Base-by-base conservation (phyloP, 2,113 vertebrate genomes). In the Ptilorrhoa leucosticta region DNA sequence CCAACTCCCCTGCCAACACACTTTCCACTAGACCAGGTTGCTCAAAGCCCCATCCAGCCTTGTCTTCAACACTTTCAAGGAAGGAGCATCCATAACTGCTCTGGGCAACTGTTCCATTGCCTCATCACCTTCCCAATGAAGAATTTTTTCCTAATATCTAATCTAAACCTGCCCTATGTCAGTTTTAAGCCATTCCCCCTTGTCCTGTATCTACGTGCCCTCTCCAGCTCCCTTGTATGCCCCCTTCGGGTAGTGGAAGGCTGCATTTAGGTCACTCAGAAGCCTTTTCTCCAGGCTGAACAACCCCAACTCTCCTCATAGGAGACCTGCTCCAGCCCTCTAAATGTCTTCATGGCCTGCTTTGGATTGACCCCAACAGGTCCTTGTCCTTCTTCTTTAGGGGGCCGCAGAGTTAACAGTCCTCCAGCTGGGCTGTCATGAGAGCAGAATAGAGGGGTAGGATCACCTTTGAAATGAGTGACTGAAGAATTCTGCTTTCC, bases 161-260 rank as follows among this genome's bases (percentile, higher is more conserved):
- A 45, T 58, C 16, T 40, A 65, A 79, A 65, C 20, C 20, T 58
- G 6, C 15, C 9, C 50, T n/a, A 7, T 65, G 78, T 58, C 37
- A 26, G 24, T 51, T 65, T 57, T n/a, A 39, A 58, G 30, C 3
- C 44, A 19, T 57, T 45, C 3, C 7, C 20, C 33, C 14, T 45
- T 40, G 20, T 39, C 13, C 14, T 39, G 0, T 26, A 17, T 7
- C 44, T 78, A 24, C 1, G 0, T n/a, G 28, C 11, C 20, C 11
- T 45, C 23, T 51, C 23, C 37, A 30, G 12, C 20, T 53, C 24
- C 31, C 28, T 64, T n/a, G 15, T 13, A 7, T 19, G 10, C 4
- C 5, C 16, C 28, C 8, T 21, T 69, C 24, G 39, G 64, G 20
- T 22, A 30, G 20, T 12, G n/a, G n/a, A 39, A 39, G 11, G n/a